These are phyloP conservation scores for Leptinotarsa juncta DNA, from an alignment of 2,888 invertebrate genomes.

Conservation along the genomic window DNA sequence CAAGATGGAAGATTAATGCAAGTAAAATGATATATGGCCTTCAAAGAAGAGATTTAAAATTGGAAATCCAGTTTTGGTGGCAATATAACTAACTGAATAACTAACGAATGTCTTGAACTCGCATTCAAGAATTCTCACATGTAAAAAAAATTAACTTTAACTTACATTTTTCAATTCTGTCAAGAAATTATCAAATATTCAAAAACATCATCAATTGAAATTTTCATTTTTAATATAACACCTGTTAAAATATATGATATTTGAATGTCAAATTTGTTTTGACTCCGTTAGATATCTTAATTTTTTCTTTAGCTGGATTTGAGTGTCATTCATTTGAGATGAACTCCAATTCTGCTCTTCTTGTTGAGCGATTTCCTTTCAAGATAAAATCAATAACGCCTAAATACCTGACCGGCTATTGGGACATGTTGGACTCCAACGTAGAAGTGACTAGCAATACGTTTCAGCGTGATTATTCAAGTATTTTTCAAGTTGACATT, in stretches of 20 bases:
- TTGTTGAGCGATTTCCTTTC: conserved; percentile 39
- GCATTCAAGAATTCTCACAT: no score
- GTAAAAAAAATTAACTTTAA: no score
- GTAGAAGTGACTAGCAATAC: conserved; percentile 21
- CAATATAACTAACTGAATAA: no score
- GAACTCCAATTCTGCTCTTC: conserved; percentile 2
- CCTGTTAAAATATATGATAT: neutral
- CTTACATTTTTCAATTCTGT: no score
- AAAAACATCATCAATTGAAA: neutral
- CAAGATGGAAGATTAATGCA: no score
- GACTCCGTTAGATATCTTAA: neutral
- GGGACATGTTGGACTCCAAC: conserved; percentile 21
- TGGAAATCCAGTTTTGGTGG: no score
- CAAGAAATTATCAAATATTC: no score
- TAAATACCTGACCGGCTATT: conserved; percentile 33
- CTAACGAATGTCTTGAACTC: no score
- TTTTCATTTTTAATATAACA: neutral
- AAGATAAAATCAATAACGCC: conserved; percentile 37
- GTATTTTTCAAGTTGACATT: neutral
- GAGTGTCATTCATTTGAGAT: neutral
- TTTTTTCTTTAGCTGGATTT: neutral
- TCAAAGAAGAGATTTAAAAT: no score
- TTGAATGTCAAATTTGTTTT: conserved; percentile 24
- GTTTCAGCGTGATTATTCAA: neutral
- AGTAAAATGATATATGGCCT: no score